Conservation (phyloP, 2,888 invertebrate species). For the Dicyrtoma fusca region DNA sequence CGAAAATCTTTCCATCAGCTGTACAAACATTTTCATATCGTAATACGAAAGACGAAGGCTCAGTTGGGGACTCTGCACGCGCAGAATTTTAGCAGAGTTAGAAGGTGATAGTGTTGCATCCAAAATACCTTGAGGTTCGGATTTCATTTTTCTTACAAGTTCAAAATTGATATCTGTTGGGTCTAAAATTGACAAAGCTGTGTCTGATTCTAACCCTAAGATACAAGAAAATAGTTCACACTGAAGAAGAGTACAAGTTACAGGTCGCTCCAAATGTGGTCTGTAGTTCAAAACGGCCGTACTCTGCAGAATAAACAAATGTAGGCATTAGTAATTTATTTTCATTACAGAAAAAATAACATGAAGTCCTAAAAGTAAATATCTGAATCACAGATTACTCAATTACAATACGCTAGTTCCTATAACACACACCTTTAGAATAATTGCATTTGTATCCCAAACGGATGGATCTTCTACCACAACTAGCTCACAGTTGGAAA, state of each 20-base stretch:
- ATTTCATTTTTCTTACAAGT: conserved; percentile 60
- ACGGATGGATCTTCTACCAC: conserved; percentile 87
- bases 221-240: conserved; percentile 93
- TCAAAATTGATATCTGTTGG: conserved; percentile 83
- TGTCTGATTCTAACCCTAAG: conserved; percentile 86
- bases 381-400: too few relatives aligned
- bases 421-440: conserved; percentile 70
- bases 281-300: conserved; percentile 86
- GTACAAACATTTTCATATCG: conserved; percentile 87
- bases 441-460: conserved; percentile 90
- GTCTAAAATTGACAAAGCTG: conserved; percentile 91
- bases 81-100: conserved; percentile 56
- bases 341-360: not conserved
- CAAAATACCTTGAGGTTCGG: conserved; percentile 57
- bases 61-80: conserved; percentile 73
- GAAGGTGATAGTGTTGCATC: conserved; percentile 56
- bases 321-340: too few relatives aligned
- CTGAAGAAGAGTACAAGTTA: conserved; percentile 82
- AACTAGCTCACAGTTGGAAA: conserved; percentile 93
- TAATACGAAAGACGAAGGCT: conserved; percentile 88
- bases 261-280: conserved; percentile 71
- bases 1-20: conserved; percentile 79
- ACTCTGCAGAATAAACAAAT: conserved; percentile 66
- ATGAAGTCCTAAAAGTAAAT: not conserved
- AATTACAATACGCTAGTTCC: conserved; percentile 8